Percentiles rank a stretch among this genome's conserved stretches.
Conservation (phyloP, 2,113 vertebrate species). For the Lontra canadensis region DNA sequence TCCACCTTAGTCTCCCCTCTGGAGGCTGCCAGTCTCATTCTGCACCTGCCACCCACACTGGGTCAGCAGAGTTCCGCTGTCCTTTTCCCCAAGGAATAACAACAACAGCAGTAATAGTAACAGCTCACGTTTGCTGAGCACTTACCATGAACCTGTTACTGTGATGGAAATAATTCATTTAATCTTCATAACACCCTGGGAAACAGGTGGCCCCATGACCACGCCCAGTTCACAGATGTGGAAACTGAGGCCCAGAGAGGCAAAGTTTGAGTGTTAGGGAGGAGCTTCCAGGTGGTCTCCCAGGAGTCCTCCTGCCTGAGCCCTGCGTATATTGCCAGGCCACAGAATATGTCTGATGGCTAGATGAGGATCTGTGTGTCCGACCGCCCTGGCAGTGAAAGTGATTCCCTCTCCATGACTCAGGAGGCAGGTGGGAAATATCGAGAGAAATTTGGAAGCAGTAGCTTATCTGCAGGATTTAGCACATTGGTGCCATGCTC, state of each 20-base stretch:
- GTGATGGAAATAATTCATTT: not conserved
- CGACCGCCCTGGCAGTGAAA: fast-evolving
- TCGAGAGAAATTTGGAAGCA: not conserved
- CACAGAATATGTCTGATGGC: not conserved
- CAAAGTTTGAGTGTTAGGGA: not conserved
- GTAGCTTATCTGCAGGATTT: not conserved
- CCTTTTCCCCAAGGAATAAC: not conserved
- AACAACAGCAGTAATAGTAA: not conserved
- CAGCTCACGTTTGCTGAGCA: not conserved
- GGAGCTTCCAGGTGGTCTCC: not conserved
- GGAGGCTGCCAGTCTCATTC: fast-evolving
- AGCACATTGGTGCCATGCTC: not conserved
- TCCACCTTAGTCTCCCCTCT: not conserved
- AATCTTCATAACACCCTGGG: not conserved
- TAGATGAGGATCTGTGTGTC: not conserved
- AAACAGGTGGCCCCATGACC: not conserved
- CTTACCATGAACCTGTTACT: not conserved
- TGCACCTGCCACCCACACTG: fast-evolving
- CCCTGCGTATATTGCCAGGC: not conserved
- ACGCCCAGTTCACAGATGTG: not conserved
- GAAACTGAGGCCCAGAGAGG: not conserved
- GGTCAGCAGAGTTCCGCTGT: not conserved
- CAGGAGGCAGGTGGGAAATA: not conserved
- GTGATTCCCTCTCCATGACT: not conserved
- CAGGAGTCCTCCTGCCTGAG: not conserved